These are phyloP conservation scores for Dipodomys merriami DNA, from an alignment of 2,113 vertebrate genomes.

Conservation along the genomic window DNA sequence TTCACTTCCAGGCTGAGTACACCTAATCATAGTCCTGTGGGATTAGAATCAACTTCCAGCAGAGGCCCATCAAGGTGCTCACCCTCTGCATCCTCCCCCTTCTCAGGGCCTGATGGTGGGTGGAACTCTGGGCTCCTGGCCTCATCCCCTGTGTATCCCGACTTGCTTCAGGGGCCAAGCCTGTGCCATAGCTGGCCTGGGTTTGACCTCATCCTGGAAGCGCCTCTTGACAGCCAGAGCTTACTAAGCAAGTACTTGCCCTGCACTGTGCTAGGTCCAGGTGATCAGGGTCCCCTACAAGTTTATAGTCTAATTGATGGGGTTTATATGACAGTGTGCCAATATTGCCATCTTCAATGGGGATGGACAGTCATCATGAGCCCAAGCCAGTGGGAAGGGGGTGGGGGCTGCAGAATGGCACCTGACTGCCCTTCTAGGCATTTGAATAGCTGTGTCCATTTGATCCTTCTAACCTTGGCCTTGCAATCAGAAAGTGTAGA, in stretches of 20 bases:
- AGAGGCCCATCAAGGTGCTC: conserved; percentile 23
- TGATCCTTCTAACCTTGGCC: background rate
- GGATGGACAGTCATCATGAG: background rate
- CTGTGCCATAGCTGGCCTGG: background rate
- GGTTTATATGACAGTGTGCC: background rate
- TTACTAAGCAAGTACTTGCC: background rate
- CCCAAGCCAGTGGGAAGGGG: background rate
- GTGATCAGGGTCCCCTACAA: conserved; percentile 27
- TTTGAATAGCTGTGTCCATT: background rate
- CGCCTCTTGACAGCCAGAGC: conserved; percentile 12
- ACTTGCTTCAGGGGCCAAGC: background rate
- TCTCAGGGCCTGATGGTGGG: background rate
- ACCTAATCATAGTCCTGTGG: background rate
- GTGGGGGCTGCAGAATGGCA: background rate
- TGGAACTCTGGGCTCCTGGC: background rate
- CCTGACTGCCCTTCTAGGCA: background rate
- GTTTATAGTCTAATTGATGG: background rate
- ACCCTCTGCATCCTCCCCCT: background rate
- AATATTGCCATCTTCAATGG: background rate
- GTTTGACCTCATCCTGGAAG: conserved; percentile 35
- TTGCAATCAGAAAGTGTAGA: background rate
- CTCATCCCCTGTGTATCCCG: background rate
- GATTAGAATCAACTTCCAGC: conserved; percentile 59
- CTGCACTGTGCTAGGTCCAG: background rate
- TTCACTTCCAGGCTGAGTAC: conserved; percentile 31